Percentiles rank a stretch among this genome's conserved stretches.
phyloP scores from a whole-genome alignment of 2,888 invertebrate genomes.

The Limnephilus rhombicus region DNA sequence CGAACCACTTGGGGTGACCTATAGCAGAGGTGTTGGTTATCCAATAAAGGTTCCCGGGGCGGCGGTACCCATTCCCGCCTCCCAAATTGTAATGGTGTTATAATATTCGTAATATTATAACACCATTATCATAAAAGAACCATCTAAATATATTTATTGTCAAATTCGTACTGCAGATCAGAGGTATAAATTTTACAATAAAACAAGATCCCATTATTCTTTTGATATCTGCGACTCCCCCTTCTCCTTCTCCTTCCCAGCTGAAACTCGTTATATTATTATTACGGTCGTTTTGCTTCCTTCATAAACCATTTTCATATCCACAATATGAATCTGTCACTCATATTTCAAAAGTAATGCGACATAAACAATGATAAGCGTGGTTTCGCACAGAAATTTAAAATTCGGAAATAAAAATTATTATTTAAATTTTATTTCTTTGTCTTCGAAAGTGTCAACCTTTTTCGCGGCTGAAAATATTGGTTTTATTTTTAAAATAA shows the following conservation, averaged over 20 bases:
- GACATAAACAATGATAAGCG: slow-evolving; percentile 8
- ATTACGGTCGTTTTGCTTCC: slow-evolving; percentile 15
- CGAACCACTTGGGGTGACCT: too few species aligned
- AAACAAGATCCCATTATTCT: neutral
- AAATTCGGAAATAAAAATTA: neutral
- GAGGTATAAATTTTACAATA: neutral
- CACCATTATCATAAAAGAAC: neutral
- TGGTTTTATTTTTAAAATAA: neutral
- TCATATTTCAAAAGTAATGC: slow-evolving; percentile 26
- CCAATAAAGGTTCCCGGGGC: too few species aligned
- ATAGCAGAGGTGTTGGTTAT: too few species aligned
- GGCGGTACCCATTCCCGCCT: too few species aligned
- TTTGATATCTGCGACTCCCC: slow-evolving; percentile 5
- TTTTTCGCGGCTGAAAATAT: neutral
- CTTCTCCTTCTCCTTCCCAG: neutral
- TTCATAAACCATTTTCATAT: slow-evolving; percentile 22
- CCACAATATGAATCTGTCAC: slow-evolving; percentile 13
- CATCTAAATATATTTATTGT: neutral
- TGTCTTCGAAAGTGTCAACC: neutral
- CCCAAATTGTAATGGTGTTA: too few species aligned
- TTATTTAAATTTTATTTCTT: neutral
- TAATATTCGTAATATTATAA: neutral
- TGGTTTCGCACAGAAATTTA: neutral
- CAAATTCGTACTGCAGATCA: neutral
- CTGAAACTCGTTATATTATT: slow-evolving; percentile 9